A percentile compares a stretch with the other conserved stretches of the same genome.
phyloP scores from a whole-genome alignment of 2,797 vertebrate species.

The Malacoraja senta region DNA sequence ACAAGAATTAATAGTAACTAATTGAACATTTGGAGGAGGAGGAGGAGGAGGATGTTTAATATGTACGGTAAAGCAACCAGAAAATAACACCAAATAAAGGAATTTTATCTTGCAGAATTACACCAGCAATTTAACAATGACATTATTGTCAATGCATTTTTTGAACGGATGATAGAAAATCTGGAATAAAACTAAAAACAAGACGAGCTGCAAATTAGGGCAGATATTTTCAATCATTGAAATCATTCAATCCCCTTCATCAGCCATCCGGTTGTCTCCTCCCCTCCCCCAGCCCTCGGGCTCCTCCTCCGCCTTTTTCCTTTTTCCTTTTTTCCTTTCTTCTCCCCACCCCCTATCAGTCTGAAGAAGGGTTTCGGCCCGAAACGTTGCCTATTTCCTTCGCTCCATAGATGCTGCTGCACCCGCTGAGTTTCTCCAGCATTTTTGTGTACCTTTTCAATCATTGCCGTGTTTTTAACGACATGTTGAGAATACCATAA shows the following conservation, averaged over 20 bases:
- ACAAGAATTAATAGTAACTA: background rate
- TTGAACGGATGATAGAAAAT: background rate
- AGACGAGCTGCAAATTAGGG: background rate
- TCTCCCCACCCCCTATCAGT: no score
- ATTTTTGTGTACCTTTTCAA: no score
- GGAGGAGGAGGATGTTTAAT: constrained; percentile 15
- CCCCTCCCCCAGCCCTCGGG: no score
- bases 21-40: background rate
- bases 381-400: no score
- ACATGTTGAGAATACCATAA: background rate
- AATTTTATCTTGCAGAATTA: background rate
- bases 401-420: no score
- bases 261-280: no score
- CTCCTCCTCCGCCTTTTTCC: no score
- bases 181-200: background rate
- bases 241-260: no score
- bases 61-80: background rate
- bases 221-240: background rate
- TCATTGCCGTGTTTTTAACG: no score
- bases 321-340: no score
- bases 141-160: background rate
- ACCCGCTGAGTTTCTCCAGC: no score
- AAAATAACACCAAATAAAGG: background rate
- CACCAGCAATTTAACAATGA: background rate
- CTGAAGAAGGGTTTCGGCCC: no score